Evolutionary conservation across 2,113 vertebrate genomes (phyloP), one percentile per base, ranked within the genome.

Genomic region (Notiomystis cincta): DNA sequence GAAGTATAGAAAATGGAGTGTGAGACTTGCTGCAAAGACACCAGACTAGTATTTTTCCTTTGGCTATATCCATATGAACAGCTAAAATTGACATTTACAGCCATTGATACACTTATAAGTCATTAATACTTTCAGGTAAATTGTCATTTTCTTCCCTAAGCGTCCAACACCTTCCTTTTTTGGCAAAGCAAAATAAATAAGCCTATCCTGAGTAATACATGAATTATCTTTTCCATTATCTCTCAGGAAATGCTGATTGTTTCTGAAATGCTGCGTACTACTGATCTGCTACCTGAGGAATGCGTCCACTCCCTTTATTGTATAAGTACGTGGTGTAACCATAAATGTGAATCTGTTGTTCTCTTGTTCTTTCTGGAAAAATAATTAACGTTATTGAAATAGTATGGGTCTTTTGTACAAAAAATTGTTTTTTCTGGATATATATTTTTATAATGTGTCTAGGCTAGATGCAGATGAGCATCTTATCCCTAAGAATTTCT

Each of bases 191-290:
- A 93, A 84, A 84, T 94, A 45, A 95, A 33, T 50, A 35, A 97
- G 90, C 83, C 81, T 91, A 18, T 87, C 86, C 82, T 88, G 97
- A 95, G 78, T 96, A 97, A 96, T 50, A 37, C 70, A 20, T 33
- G 45, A 95, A 80, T 88, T 96, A 94, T 91, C 88, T 95, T 97
- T 97, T 97, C 95, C 96, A 89, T 96, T 44, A 72, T 84, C 91
- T 97, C 45, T 98, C 97, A 98, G 98, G 98, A 98, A 98, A 91
- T 94, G 90, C 37, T 97, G 93, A 92, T 91, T 87, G 93, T 98
- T 97, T 96, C 93, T 89, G 96, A 97, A 97, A 94, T 56, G 20
- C 71, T 90, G 69, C 1, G 16, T 93, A 3, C 57, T 87, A 91
- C 95, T 97, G 96, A 98, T 90, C 87, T 98, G 88, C 93, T 97